Percentiles rank a stretch among this genome's conserved stretches.
These are phyloP conservation scores for Palythoa grandiflora DNA, from an alignment of 92 coral and sea anemone genomes.

Conservation along the genomic window DNA sequence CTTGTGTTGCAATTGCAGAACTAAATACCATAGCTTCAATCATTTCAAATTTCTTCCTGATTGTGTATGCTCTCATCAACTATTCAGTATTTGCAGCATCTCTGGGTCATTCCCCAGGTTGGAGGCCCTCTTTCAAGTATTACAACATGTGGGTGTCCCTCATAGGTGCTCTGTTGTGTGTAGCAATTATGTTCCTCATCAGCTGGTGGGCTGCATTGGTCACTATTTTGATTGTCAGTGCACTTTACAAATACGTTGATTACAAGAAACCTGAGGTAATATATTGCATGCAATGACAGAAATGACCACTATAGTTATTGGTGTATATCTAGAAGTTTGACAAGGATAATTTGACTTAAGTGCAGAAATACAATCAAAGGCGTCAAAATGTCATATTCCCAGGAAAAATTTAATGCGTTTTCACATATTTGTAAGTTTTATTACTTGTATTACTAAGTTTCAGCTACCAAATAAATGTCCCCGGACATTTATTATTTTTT, in stretches of 20 bases:
- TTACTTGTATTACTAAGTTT: too few relatives aligned
- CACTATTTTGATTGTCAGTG: conserved; percentile 82
- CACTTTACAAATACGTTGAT: conserved; percentile 87
- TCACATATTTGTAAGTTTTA: too few relatives aligned
- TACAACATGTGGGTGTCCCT: conserved; percentile 93
- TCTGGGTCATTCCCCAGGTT: conserved; percentile 96
- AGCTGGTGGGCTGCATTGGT: conserved; percentile 99
- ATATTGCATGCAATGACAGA: not conserved
- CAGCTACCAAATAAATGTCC: too few relatives aligned
- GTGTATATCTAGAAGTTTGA: too few relatives aligned
- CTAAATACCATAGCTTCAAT: conserved; percentile 94
- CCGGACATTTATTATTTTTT: too few relatives aligned
- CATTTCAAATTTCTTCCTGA: conserved; percentile 90
- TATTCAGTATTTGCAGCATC: conserved; percentile 96
- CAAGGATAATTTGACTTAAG: too few relatives aligned
- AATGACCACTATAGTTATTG: not conserved
- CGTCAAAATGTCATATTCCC: too few relatives aligned
- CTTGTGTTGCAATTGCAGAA: conserved; percentile 89
- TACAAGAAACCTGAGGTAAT: conserved; percentile 92
- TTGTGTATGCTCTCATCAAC: conserved; percentile 95
- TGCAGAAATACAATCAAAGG: too few relatives aligned
- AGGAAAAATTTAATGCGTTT: too few relatives aligned
- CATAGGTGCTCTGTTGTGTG: conserved; percentile 89
- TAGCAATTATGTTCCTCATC: conserved; percentile 98
- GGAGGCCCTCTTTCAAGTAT: conserved; percentile 92